Percentiles rank a stretch among this genome's conserved stretches.
These are phyloP conservation scores for Brienomyrus brachyistius DNA, from an alignment of 2,113 vertebrate species.

Conservation along the genomic window DNA sequence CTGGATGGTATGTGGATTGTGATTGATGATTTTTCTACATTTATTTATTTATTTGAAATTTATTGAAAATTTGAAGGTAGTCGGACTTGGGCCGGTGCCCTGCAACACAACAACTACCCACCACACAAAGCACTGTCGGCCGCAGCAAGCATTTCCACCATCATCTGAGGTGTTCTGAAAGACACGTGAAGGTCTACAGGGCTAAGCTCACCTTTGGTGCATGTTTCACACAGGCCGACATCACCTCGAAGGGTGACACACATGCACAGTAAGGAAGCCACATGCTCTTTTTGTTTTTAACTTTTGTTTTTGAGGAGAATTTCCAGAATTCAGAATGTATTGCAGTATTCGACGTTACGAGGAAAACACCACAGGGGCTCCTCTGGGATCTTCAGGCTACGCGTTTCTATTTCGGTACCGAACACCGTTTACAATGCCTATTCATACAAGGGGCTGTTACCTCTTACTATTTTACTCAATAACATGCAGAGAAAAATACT, in stretches of 20 bases:
- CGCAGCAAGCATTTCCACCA: not conserved
- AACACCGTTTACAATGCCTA: not conserved
- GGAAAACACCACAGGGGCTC: not conserved
- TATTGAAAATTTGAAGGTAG: no score
- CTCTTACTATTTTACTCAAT: not conserved
- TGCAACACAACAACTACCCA: not conserved
- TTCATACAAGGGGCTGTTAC: not conserved
- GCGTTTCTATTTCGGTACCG: not conserved
- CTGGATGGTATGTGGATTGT: not conserved
- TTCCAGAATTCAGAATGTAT: not conserved
- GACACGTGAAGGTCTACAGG: not conserved
- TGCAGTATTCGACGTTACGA: not conserved
- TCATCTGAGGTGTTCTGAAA: not conserved
- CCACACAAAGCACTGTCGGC: not conserved
- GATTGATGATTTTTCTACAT: no score
- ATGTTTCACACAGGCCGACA: not conserved
- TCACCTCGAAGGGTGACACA: not conserved
- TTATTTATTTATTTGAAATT: no score
- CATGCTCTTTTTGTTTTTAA: not conserved
- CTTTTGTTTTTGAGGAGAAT: no score
- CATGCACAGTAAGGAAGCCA: not conserved
- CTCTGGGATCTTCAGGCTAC: not conserved
- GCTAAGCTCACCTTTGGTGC: not conserved
- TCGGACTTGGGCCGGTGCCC: not conserved
- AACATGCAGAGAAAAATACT: not conserved